These are phyloP conservation scores for Hippocampus abdominalis DNA, from an alignment of 2,113 vertebrate species.

Conservation along the genomic window DNA sequence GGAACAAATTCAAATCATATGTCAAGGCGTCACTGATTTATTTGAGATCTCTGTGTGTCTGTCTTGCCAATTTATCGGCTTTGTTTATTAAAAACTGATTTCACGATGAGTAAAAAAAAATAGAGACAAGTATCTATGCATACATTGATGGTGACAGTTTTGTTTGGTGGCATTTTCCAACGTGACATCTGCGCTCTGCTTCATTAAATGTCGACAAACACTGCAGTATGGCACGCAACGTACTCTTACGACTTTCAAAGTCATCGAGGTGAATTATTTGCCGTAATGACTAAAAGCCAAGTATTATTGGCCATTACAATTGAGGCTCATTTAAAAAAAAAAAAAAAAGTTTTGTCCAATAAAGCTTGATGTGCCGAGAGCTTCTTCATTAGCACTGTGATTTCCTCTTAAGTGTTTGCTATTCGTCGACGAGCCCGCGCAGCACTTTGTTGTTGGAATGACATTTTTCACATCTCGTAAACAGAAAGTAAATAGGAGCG, in stretches of 20 bases:
- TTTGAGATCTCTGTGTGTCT: background rate
- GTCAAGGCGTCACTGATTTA: background rate
- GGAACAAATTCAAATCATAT: background rate
- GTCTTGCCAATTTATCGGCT: too few relatives aligned
- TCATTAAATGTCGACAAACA: background rate
- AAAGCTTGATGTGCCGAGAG: slow-evolving; percentile 2
- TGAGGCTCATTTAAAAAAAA: background rate
- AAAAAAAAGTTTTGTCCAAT: background rate
- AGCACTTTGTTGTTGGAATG: background rate
- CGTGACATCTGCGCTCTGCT: too few relatives aligned
- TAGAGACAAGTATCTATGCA: background rate
- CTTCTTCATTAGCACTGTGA: background rate
- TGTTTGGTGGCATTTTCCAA: background rate
- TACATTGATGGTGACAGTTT: background rate
- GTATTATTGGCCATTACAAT: background rate
- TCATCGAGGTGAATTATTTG: background rate
- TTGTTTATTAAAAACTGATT: too few relatives aligned
- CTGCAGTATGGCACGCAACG: background rate
- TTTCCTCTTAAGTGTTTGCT: slow-evolving; percentile 1
- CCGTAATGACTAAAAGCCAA: background rate
- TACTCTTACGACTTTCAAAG: background rate
- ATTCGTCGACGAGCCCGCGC: background rate
- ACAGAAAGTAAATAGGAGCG: background rate
- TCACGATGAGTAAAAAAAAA: too few relatives aligned
- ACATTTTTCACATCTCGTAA: background rate